Evolutionary conservation across 2,113 vertebrate species (phyloP).

Genomic region (Syngnathus floridae): DNA sequence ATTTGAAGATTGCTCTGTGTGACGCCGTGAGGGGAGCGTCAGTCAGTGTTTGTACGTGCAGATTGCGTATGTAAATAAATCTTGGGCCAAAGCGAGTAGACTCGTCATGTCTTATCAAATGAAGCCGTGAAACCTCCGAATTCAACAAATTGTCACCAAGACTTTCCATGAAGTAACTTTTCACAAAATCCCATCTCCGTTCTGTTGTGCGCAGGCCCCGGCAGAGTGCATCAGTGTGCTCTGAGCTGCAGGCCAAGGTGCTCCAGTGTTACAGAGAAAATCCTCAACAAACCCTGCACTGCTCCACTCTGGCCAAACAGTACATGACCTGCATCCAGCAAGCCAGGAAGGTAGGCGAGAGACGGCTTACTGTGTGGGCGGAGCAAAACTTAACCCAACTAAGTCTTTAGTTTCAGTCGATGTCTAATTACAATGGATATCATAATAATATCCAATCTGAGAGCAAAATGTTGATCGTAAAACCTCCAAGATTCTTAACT

Average conservation of each 20-base stretch:
- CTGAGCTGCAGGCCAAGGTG: conserved; percentile 80
- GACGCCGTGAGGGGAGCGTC: conserved; percentile 6
- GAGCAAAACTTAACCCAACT: neutral
- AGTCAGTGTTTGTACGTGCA: conserved; percentile 9
- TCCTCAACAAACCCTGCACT: conserved; percentile 78
- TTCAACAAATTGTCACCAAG: conserved; percentile 4
- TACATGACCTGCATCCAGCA: conserved; percentile 84
- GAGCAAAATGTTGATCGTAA: neutral
- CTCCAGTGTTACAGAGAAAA: conserved; percentile 83
- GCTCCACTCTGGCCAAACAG: conserved; percentile 82
- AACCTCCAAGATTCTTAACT: neutral
- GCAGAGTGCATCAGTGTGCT: conserved; percentile 73
- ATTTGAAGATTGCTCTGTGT: conserved; percentile 40
- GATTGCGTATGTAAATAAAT: conserved; percentile 13
- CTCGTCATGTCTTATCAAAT: conserved; percentile 27
- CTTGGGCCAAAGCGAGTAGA: conserved; percentile 31
- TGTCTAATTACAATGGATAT: too few relatives aligned
- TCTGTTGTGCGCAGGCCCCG: conserved; percentile 61
- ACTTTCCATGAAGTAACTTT: neutral
- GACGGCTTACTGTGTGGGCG: neutral
- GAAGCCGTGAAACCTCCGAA: conserved; percentile 16
- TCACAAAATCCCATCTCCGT: conserved; percentile 36
- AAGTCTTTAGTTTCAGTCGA: neutral
- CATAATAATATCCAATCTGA: neutral
- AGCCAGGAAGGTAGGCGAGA: conserved; percentile 77